phyloP scores from a whole-genome alignment of 2,888 invertebrate genomes.

The Drosophila borealis region DNA sequence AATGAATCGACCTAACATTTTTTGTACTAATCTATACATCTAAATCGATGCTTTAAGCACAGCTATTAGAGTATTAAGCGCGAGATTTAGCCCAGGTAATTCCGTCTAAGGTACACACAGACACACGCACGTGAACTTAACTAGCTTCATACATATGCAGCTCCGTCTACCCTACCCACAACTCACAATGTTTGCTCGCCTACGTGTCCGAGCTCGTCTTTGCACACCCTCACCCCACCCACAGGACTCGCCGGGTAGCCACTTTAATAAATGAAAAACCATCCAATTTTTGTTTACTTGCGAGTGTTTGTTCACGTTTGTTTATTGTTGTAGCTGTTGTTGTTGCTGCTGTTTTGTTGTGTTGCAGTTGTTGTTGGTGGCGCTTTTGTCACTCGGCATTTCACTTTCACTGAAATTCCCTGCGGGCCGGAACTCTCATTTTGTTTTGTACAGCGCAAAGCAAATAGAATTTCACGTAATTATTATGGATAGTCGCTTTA shows the following conservation, averaged over 20 bases:
- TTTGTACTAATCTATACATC: too few species aligned
- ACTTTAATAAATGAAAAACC: slow-evolving; percentile 80
- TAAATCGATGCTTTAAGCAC: not conserved
- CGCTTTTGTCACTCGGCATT: slow-evolving; percentile 52
- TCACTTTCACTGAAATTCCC: slow-evolving; percentile 46
- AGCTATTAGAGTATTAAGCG: slow-evolving; percentile 13
- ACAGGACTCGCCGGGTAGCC: slow-evolving; percentile 28
- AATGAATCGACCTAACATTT: too few species aligned
- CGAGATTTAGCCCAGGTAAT: too few species aligned
- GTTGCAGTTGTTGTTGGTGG: slow-evolving; percentile 17
- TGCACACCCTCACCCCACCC: not conserved
- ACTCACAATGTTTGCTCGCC: slow-evolving; percentile 38
- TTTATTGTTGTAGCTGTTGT: slow-evolving; percentile 19
- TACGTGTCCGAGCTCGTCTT: slow-evolving; percentile 46
- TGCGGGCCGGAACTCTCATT: slow-evolving; percentile 9
- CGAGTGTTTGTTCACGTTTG: slow-evolving; percentile 44
- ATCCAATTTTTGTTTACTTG: slow-evolving; percentile 61
- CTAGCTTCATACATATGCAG: slow-evolving; percentile 41
- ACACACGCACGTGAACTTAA: slow-evolving; percentile 14
- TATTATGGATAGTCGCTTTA: slow-evolving; percentile 27
- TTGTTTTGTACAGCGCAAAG: slow-evolving; percentile 13
- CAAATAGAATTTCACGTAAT: slow-evolving; percentile 47
- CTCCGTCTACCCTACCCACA: too few species aligned
- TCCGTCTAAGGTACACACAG: not conserved
- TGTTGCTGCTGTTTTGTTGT: slow-evolving; percentile 9